phyloP scores from a whole-genome alignment of 2,797 vertebrate genomes.

The Buceros bicornis region DNA sequence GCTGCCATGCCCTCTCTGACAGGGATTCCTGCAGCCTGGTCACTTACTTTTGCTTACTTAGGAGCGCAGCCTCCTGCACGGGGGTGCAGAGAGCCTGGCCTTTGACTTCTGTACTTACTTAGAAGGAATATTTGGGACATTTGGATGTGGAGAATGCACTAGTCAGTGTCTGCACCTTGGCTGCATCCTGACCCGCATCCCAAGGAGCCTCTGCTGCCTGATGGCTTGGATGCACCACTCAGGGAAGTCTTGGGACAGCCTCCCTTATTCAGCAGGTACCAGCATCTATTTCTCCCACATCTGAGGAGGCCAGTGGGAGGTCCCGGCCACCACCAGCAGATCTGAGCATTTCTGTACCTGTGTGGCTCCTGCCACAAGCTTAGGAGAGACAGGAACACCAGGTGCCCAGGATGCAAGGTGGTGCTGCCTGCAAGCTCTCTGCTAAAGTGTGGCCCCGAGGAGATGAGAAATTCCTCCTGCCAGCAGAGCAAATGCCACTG shows the following conservation, averaged over 20 bases:
- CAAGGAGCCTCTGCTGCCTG: neutral
- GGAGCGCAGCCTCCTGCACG: neutral
- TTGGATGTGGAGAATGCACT: neutral
- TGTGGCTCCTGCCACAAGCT: neutral
- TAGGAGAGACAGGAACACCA: neutral
- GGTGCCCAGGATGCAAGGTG: rapidly evolving
- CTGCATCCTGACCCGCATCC: neutral
- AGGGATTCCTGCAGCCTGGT: neutral
- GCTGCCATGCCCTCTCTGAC: rapidly evolving
- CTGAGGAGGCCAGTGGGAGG: neutral
- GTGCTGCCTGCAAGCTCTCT: neutral
- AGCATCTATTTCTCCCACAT: neutral
- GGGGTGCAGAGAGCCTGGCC: neutral
- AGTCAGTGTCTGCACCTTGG: neutral
- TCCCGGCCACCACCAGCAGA: neutral
- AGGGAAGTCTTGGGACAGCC: neutral
- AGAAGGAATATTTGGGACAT: neutral
- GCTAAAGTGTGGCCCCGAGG: neutral
- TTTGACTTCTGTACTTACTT: neutral
- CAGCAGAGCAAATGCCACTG: rapidly evolving
- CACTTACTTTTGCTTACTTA: neutral
- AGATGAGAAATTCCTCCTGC: neutral
- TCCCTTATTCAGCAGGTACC: neutral
- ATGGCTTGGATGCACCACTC: rapidly evolving
- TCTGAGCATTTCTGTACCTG: neutral